Evolutionary conservation across 2,888 invertebrate genomes (phyloP), one percentile per base, ranked within the genome.

Genomic region (Lamproptera curius): DNA sequence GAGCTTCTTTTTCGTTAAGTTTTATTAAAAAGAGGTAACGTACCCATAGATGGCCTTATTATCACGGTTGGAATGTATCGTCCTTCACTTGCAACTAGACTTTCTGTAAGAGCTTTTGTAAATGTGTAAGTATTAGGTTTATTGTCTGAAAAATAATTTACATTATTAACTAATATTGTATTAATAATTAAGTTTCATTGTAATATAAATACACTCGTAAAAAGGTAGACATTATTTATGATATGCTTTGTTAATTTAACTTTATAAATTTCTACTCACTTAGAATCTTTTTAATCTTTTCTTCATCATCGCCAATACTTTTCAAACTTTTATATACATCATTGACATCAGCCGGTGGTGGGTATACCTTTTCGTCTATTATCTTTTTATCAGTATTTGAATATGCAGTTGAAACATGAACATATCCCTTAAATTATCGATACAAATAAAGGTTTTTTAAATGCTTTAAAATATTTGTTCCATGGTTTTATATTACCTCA

Each of bases 1-100:
- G 13, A 11, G 17, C n/a, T 1, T 41, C 2, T 15, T 5, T 14
- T 2, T 40, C 28, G 26, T 28, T 11, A 31, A 16, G 16, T 16
- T 16, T 6, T 11, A 11, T 2, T n/a, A 16, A 8, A n/a, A n/a
- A 20, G 8, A 17, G n/a, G 2, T 8, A 14, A 40, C 54, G 67
- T 63, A 79, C 80, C 72, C 23, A 71, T 57, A 1, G 79, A 71
- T 8, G 80, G 79, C 46, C 79, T 67, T 11, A 80, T 51, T 16
- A 80, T 77, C 3, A 70, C 54, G 1, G 66, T 58, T 0, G 78
- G 74, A 31, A 76, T 49, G n/a, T 58, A 23, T 0, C 58, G 63
- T 28, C 57, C 64, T 2, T 63, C 61, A 2, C 55, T 61, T 0
- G 55, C 56, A 0, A 77, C 49, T 0, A 63, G 50, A 2, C 53